These are phyloP conservation scores for Okamejei kenojei DNA, from an alignment of 2,797 vertebrate species.

Conservation along the genomic window DNA sequence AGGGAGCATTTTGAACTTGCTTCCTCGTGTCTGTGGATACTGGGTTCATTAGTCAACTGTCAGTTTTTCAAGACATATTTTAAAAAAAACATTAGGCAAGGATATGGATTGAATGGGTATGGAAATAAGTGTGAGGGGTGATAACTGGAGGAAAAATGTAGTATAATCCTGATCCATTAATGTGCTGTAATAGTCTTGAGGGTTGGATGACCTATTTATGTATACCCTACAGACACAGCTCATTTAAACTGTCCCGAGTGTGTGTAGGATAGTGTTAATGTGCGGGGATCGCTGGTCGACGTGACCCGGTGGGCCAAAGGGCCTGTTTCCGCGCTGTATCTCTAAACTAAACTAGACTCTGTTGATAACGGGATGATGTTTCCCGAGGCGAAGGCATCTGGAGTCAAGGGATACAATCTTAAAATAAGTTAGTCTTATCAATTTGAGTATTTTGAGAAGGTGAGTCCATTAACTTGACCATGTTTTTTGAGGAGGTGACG, in stretches of 20 bases:
- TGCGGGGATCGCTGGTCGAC: too few relatives aligned
- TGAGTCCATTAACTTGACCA: too few relatives aligned
- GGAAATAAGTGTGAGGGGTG: not conserved
- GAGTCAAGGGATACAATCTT: too few relatives aligned
- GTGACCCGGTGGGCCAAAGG: too few relatives aligned
- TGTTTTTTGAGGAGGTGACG: too few relatives aligned
- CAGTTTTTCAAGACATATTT: not conserved
- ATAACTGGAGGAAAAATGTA: not conserved
- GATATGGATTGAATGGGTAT: not conserved
- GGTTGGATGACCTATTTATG: not conserved
- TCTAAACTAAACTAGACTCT: too few relatives aligned
- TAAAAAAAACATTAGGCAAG: not conserved
- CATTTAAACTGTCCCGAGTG: not conserved
- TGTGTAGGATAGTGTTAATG: too few relatives aligned
- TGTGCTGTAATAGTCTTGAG: not conserved
- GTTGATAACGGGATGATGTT: too few relatives aligned
- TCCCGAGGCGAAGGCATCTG: too few relatives aligned
- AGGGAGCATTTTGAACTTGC: not conserved
- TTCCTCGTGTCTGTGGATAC: not conserved
- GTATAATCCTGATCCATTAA: not conserved
- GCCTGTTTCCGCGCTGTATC: too few relatives aligned
- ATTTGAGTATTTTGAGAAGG: too few relatives aligned
- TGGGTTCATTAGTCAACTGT: not conserved
- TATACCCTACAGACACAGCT: not conserved
- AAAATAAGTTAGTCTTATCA: too few relatives aligned